Evolutionary conservation across 2,113 vertebrate genomes (phyloP).

Genomic region (Cryptomyrus ogoouensis): DNA sequence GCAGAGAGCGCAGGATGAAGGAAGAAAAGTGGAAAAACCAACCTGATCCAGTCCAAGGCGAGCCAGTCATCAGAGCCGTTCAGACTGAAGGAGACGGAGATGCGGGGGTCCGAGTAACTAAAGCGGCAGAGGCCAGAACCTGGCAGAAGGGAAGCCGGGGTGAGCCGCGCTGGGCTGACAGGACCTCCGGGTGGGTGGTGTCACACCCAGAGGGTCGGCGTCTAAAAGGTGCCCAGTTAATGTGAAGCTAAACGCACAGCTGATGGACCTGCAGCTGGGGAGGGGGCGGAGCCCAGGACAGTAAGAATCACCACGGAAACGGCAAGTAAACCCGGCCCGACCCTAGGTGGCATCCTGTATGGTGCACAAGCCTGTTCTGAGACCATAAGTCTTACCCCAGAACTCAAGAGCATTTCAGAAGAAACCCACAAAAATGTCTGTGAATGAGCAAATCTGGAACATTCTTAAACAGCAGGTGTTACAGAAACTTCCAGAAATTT

Average conservation of each 20-base stretch:
- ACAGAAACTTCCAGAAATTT: not conserved
- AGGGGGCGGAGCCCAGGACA: not conserved
- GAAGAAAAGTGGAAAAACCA: slow-evolving; percentile 19
- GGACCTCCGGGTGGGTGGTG: not conserved
- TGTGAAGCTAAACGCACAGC: not conserved
- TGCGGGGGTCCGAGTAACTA: slow-evolving; percentile 89
- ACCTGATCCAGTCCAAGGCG: slow-evolving; percentile 91
- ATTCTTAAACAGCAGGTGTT: not conserved
- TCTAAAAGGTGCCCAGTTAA: not conserved
- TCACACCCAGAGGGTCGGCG: not conserved
- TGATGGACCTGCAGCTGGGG: not conserved
- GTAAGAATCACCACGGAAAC: not conserved
- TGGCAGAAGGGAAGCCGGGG: slow-evolving; percentile 33
- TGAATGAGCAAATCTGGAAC: not conserved
- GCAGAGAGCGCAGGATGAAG: not conserved
- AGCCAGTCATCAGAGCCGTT: slow-evolving; percentile 82
- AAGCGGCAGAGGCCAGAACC: slow-evolving; percentile 91
- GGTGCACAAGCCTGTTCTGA: not conserved
- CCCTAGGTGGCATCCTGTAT: not conserved
- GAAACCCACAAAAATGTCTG: not conserved
- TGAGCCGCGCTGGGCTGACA: not conserved
- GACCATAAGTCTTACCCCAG: not conserved
- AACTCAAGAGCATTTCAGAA: not conserved
- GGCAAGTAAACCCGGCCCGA: not conserved
- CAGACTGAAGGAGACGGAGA: slow-evolving; percentile 80